Base-by-base conservation (phyloP, 2,113 vertebrate species). In the Anolis carolinensis region DNA sequence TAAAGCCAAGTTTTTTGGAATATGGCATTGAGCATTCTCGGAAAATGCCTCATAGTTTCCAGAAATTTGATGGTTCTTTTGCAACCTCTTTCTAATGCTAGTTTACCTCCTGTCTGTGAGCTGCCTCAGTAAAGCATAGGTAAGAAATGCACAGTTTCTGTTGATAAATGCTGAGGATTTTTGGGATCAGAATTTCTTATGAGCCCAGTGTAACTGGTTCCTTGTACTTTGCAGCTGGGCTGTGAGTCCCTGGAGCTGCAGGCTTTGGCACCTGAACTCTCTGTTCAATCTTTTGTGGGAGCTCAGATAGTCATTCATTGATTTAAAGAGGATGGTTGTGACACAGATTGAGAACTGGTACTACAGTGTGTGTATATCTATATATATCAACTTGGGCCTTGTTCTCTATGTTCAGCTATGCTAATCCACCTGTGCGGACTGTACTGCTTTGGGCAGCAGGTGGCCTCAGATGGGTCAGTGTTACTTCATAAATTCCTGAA, bases 1-100 rank as follows among this genome's bases (percentile, higher is more conserved):
- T 55, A 50, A 87, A 72, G 59, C 9, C 30, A 13, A 68, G 59
- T 16, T 68, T 80, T 67, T 81, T n/a, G 36, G 79, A 86, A 63
- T 67, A n/a, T 75, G 30, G 44, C n/a, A 4, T 30, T 79, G 2
- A 11, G 23, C 8, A 7, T 84, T 76, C 16, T 72, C 5, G 36
- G 9, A 72, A 63, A n/a, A 63, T 18, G 21, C 52, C 20, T 59
- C 32, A 39, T 25, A 48, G 10, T 63, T 65, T 1, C 18, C 27
- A 50, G 27, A 32, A 32, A 73, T 48, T 20, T 13, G 23, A 36
- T 32, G 30, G 36, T 39, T 80, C 21, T 79, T 59, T 32, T 13
- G 4, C 21, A n/a, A 5, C 14, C 6, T 21, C 63, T 48, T 72
- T n/a, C 20, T 30, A 16, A 63, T 73, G 20, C 18, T 23, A 79